Evolutionary conservation across 92 coral and sea anemone genomes (phyloP), one percentile per base, ranked within the genome.

Genomic region (Pocillopora meandrina): DNA sequence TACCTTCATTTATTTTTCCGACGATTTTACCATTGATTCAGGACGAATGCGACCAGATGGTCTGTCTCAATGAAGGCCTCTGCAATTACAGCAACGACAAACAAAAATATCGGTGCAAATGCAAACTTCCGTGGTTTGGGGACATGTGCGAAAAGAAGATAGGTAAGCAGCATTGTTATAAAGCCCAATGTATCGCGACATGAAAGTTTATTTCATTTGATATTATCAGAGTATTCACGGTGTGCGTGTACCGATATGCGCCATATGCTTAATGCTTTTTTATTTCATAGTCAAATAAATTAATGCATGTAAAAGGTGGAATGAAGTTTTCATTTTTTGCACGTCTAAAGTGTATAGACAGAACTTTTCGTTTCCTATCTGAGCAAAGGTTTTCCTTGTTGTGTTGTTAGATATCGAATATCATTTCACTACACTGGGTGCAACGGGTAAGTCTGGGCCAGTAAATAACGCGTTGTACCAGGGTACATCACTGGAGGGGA

Each of bases 401-500:
- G 14, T 49, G 11, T 17, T 26, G 1, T 15, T 52, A 83, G 86
- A 83, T 66, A 18, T 63, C n/a, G 59, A 15, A 15, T 84, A 34
- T 23, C 11, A 84, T 56, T 84, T 84, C 52, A 76, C 83, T 0
- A 34, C 88, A 10, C 88, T 84, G 11, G 82, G 76, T 18, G 82
- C 88, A 19, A 58, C 10, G 63, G 88, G 88, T 3, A 63, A 70
- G 19, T 58, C 49, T 9, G 88, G 88, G n/a, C 83, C 88, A 6
- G 70, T 9, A 11, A 84, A 31, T 14, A 76, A 76, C 71, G 35
- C 4, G 10, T 21, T 7, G 17, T 84, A 84, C 77, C 75, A 61
- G 14, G 88, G 83, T 16, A 84, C 88, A 10, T 67, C 88, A 0
- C 71, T 84, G 67, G 75, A 84, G 57, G 82, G 82, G 31, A 60